Evolutionary conservation across 1,140 invertebrate genomes (phyloP), one percentile per base, ranked within the genome.

Genomic region (Musca vetustissima): DNA sequence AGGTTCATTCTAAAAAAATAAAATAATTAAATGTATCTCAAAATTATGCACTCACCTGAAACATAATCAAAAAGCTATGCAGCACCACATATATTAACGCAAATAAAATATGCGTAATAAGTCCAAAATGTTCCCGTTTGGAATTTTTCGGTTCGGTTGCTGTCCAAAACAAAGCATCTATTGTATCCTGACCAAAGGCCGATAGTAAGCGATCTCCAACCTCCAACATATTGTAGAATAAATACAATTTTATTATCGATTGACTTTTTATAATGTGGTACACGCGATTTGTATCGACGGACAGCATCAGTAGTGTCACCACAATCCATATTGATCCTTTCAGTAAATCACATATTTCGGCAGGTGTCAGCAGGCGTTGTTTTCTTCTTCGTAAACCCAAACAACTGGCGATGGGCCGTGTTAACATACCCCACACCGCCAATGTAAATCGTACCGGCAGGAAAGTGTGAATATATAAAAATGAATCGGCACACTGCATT

Each of bases 191-290:
- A 3, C 97, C 97, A 87, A 99, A 98, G 24, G 95, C 95, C 67
- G 96, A 98, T 78, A 98, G 94, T 55, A 99, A 85, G 72, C 94
- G 87, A 85, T 99, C 97, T 19, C 93, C 95, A 49, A 98, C 97
- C 87, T 99, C 98, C 61, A 99, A 85, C 96, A 99, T 99, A 85
- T 99, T 99, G 83, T 97, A 99, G 85, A 99, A 98, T 80, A 99
- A 97, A 82, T 99, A 99, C 57, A 99, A 85, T 82, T 99, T 99
- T 79, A 99, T 98, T 59, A 98, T 94, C 66, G 96, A 97, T 81
- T 99, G 98, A 76, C 95, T 97, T 83, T 99, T 96, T 25, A 99
- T 97, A 72, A 98, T 86, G 85, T 99, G 98, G 84, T 99, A 99
- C 86, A 99, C 91, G 87, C 99, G 95, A 71, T 97, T 98, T 13